Evolutionary conservation across 2,888 invertebrate genomes (phyloP).

Genomic region (Syritta pipiens): DNA sequence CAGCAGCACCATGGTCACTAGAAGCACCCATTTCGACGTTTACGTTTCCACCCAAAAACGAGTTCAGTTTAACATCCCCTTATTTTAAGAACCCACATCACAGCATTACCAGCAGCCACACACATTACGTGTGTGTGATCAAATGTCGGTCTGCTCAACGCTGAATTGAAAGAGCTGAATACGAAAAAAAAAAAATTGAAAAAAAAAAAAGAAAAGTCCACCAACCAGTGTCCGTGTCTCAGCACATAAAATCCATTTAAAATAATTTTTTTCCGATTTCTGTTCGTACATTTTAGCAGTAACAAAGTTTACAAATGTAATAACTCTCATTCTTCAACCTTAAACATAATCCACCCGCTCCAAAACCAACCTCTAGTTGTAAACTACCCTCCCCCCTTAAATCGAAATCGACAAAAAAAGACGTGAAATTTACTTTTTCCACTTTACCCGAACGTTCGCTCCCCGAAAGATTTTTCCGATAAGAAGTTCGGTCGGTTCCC

Average conservation of each 20-base stretch:
- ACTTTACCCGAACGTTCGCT: not conserved
- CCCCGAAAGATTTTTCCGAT: not conserved
- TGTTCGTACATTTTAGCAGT: constrained; percentile 34
- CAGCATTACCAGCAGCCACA: not conserved
- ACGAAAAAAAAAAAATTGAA: constrained; percentile 10
- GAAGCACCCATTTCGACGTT: not conserved
- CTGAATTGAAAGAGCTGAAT: constrained; percentile 51
- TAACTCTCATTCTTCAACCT: not conserved
- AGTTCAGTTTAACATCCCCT: not conserved
- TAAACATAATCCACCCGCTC: not conserved
- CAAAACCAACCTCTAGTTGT: not conserved
- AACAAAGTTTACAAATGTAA: constrained; percentile 42
- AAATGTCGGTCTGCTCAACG: constrained; percentile 10
- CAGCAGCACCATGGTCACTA: not conserved
- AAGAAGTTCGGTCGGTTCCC: constrained; percentile 28
- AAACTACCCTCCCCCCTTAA: not conserved
- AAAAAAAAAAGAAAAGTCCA: constrained; percentile 35
- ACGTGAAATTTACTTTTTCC: constrained; percentile 2
- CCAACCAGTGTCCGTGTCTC: constrained; percentile 67
- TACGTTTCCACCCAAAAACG: constrained; percentile 12
- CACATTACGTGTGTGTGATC: not conserved
- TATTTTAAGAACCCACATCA: constrained; percentile 16
- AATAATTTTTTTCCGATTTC: constrained; percentile 45
- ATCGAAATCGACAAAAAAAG: not conserved
- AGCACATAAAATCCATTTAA: constrained; percentile 39